Percentiles rank a stretch among this genome's conserved stretches.
phyloP scores from a whole-genome alignment of 2,797 vertebrate genomes.

The Macrochelys suwanniensis region DNA sequence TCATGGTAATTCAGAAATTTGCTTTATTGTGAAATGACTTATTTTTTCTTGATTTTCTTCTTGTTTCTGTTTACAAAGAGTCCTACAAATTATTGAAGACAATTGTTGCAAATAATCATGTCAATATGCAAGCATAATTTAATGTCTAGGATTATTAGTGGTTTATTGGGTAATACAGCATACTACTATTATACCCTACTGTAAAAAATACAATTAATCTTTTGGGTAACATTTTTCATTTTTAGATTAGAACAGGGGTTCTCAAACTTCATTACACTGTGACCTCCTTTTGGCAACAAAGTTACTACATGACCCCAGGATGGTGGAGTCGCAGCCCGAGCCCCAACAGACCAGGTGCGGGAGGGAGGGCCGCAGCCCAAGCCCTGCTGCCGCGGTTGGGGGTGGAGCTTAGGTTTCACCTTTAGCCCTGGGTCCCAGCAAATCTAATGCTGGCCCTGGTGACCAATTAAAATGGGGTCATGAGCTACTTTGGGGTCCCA shows the following conservation, averaged over 20 bases:
- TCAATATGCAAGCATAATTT: not conserved
- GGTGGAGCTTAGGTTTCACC: too few relatives aligned
- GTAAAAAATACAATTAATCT: not conserved
- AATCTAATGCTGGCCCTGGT: too few relatives aligned
- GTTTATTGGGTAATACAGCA: not conserved
- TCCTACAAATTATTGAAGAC: not conserved
- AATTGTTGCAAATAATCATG: not conserved
- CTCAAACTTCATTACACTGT: too few relatives aligned
- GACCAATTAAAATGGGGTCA: too few relatives aligned
- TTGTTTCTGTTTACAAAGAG: not conserved
- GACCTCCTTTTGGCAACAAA: too few relatives aligned
- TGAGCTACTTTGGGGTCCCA: too few relatives aligned
- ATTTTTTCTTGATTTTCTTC: accelerated
- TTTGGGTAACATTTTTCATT: not conserved
- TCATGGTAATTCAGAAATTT: not conserved
- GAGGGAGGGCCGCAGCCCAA: too few relatives aligned
- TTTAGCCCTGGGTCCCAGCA: too few relatives aligned
- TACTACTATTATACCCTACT: not conserved
- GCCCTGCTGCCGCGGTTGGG: too few relatives aligned
- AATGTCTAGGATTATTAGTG: not conserved
- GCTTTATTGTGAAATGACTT: not conserved
- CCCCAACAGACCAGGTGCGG: too few relatives aligned
- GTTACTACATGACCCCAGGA: too few relatives aligned
- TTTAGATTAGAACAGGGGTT: not conserved
- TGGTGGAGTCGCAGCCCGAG: too few relatives aligned